Conservation (phyloP, 2,113 vertebrate species). For the Centrocercus urophasianus region DNA sequence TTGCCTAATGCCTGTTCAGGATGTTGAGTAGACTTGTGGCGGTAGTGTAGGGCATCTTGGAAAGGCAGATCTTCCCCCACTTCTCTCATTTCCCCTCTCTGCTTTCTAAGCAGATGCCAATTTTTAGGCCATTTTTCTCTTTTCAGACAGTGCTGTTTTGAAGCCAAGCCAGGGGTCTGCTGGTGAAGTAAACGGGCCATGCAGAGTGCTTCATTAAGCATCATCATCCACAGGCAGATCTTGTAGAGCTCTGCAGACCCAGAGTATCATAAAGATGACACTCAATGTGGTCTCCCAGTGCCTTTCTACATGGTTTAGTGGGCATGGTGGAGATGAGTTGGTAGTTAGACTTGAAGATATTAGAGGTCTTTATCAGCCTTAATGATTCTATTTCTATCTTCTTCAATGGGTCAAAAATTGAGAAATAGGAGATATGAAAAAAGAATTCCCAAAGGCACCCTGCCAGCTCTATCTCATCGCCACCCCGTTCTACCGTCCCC, state of each 20-base stretch:
- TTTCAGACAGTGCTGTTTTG: neutral
- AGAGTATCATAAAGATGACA: neutral
- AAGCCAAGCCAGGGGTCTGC: neutral
- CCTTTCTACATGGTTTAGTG: neutral
- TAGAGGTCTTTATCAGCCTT: too few species aligned
- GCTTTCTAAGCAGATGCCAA: neutral
- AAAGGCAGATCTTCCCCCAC: neutral
- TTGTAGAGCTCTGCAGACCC: neutral
- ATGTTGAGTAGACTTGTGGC: neutral
- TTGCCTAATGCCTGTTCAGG: neutral
- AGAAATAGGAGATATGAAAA: neutral
- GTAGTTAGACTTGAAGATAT: too few species aligned
- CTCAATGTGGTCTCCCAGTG: rapidly evolving
- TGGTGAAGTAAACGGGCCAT: neutral
- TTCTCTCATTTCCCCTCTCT: neutral
- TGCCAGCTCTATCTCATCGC: neutral
- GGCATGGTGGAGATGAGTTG: too few species aligned
- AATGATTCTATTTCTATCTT: neutral
- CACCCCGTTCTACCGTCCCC: rapidly evolving
- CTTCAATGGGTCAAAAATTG: neutral
- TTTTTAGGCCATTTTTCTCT: neutral
- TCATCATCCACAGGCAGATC: neutral
- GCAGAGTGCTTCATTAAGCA: neutral
- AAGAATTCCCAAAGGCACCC: neutral
- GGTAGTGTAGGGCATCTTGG: neutral